Conservation (phyloP, 2,888 invertebrate genomes). For the Drosophila kambysellisi region DNA sequence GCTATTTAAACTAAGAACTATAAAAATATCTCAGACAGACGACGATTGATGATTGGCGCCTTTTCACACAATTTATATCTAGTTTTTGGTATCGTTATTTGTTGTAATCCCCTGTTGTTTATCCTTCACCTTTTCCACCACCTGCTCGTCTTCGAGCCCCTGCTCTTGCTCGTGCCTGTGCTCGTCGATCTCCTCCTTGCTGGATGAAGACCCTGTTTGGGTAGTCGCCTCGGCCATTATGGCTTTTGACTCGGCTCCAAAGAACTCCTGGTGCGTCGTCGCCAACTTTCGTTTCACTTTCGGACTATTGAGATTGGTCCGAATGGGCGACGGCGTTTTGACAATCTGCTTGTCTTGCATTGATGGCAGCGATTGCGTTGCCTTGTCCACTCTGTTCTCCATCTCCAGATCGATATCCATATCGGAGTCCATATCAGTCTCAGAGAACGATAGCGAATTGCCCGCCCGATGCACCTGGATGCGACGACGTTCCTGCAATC, state of each 20-base stretch:
- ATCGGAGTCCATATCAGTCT: conserved; percentile 93
- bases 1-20: conserved; percentile 19
- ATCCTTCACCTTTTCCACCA: background rate
- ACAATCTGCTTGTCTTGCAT: conserved; percentile 50
- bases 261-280: conserved; percentile 6
- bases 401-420: conserved; percentile 83
- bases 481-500: conserved; percentile 85
- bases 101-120: conserved; percentile 16
- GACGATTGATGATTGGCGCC: conserved; percentile 4
- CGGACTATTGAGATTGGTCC: conserved; percentile 15
- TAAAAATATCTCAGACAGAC: conserved; percentile 45
- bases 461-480: conserved; percentile 87
- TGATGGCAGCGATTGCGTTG: conserved; percentile 66
- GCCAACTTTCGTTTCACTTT: background rate
- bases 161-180: background rate
- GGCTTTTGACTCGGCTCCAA: background rate
- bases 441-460: conserved; percentile 92
- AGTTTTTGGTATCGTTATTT: conserved; percentile 68
- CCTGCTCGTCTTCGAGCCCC: background rate
- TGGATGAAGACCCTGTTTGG: conserved; percentile 23
- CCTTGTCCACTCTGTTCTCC: conserved; percentile 66
- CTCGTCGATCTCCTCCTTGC: conserved; percentile 1
- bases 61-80: conserved; percentile 49
- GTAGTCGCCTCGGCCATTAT: conserved; percentile 30
- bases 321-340: conserved; percentile 33